A percentile compares a stretch with the other conserved stretches of the same genome.
phyloP scores from a whole-genome alignment of 2,888 invertebrate species.

The Oxyteleia sp. region DNA sequence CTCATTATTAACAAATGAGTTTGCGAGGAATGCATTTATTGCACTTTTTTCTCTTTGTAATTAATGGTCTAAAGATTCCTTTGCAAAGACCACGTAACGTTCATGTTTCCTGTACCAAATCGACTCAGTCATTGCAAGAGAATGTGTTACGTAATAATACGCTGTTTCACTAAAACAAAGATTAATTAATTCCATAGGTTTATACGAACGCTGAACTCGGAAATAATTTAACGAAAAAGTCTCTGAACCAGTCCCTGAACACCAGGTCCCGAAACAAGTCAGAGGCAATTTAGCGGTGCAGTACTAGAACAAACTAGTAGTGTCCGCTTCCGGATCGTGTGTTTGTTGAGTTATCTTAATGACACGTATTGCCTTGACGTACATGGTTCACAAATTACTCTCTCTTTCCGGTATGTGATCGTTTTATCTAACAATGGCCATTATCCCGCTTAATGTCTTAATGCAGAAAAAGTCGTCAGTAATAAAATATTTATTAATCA shows the following conservation, averaged over 20 bases:
- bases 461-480: not conserved
- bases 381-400: conserved; percentile 4
- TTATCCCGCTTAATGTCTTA: conserved; percentile 5
- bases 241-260: not conserved
- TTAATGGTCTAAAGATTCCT: not conserved
- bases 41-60: not conserved
- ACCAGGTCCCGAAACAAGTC: conserved; percentile 6
- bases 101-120: not conserved
- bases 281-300: conserved; percentile 5
- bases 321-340: conserved; percentile 45
- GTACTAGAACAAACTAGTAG: conserved; percentile 10
- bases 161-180: not conserved
- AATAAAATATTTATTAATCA: not conserved
- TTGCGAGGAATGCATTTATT: not conserved
- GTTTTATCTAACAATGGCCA: conserved; percentile 11
- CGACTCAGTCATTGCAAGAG: not conserved
- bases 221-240: not conserved
- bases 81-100: not conserved
- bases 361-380: conserved; percentile 33
- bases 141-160: too few relatives aligned
- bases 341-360: conserved; percentile 37
- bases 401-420: conserved; percentile 13
- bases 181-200: conserved; percentile 27
- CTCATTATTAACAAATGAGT: not conserved
- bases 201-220: not conserved